Percentiles rank a stretch among this genome's conserved stretches.
These are phyloP conservation scores for Pedicia rivosa DNA, from an alignment of 2,888 invertebrate genomes.

Conservation along the genomic window DNA sequence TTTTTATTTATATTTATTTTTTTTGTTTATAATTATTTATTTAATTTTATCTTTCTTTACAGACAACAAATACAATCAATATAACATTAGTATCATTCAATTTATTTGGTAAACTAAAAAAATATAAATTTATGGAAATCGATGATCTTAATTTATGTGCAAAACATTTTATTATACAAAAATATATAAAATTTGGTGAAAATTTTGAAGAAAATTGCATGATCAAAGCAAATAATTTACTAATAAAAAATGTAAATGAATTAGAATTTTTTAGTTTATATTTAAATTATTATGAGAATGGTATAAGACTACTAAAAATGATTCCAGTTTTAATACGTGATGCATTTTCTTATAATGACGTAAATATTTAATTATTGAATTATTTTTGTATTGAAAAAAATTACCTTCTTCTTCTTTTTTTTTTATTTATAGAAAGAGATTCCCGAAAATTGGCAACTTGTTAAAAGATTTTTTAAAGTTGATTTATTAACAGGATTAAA, in stretches of 20 bases:
- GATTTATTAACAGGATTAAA: slow-evolving; percentile 35
- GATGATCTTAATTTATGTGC: slow-evolving; percentile 9
- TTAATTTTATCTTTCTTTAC: not conserved
- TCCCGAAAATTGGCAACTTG: slow-evolving; percentile 44
- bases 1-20: too few relatives aligned
- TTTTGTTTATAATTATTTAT: not conserved
- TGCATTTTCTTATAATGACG: slow-evolving; percentile 21
- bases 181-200: slow-evolving; percentile 9
- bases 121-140: slow-evolving; percentile 4
- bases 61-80: slow-evolving; percentile 2
- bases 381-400: slow-evolving; percentile 12
- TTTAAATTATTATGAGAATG: slow-evolving; percentile 22
- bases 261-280: slow-evolving; percentile 22
- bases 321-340: slow-evolving; percentile 26
- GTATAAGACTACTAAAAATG: slow-evolving; percentile 17
- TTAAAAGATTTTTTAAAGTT: slow-evolving; percentile 49
- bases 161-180: not conserved
- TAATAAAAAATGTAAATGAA: slow-evolving; percentile 11
- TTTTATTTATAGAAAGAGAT: not conserved
- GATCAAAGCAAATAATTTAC: slow-evolving; percentile 11
- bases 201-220: slow-evolving; percentile 16
- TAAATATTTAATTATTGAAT: slow-evolving; percentile 12
- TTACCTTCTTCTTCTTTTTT: not conserved
- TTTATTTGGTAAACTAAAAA: slow-evolving; percentile 7
- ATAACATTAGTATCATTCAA: slow-evolving; percentile 6